Base-by-base conservation (phyloP, 1,140 invertebrate genomes). In the Panagrolaimus sp. region DNA sequence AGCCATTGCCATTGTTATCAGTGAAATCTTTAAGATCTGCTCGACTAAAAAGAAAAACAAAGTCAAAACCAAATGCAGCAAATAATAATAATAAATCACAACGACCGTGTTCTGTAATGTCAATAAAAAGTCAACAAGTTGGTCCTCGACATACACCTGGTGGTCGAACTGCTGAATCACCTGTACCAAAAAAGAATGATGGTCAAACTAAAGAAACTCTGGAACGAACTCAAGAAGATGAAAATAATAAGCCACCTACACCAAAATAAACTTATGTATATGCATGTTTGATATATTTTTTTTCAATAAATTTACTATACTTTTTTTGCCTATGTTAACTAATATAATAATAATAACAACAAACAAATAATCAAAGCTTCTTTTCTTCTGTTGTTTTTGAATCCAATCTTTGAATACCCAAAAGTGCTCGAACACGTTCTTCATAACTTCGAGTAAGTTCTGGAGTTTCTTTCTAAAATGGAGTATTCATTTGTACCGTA, bases 381-480 rank as follows among this genome's bases (percentile, higher is more conserved):
- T 38, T 38, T 8, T 25, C 51, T 27, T 57, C 11, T 57, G n/a
- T 16, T 4, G 51, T 20, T 5, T 14, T 1, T 20, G 51, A 11
- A 16, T 16, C 43, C n/a, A 66, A 8, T 66, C 65, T 31, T n/a
- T 20, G 57, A 45, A 73, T 74, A 20, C 72, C 72, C 7, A 74
- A 42, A 9, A 68, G 63, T 31, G 68, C 53, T 9, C 67, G 72
- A 46, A 74, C 68, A 14, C 66, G 57, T 11, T 63, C 46, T 27
- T 42, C 66, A 42, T 74, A 74, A 16, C 47, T 45, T n/a, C 72
- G 73, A 7, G 72, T 67, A 5, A 48, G 44, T 25, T 74, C 72
- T 2, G 43, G 46, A 8, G 72, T 73, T 43, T 74, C 72, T 25
- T 66, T 45, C 69, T 72, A 20, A 69, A 66, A 23, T n/a, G 9